Evolutionary conservation across 2,888 invertebrate genomes (phyloP).

Genomic region (Bombylius discolor): DNA sequence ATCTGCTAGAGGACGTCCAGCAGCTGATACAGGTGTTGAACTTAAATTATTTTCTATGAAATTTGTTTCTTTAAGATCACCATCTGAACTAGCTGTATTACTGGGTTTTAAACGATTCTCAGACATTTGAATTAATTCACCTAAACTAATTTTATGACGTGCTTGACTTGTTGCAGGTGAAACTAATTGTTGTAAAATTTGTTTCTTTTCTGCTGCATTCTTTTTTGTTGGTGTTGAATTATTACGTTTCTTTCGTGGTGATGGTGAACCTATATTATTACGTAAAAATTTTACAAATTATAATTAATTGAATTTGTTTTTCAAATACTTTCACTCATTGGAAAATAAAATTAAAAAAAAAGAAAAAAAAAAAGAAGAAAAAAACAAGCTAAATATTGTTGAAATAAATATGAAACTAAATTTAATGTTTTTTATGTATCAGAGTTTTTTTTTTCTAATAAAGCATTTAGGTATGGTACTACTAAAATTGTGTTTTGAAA

Average conservation of each 20-base stretch:
- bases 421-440: no score
- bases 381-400: no score
- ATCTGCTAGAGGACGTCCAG: slow-evolving; percentile 44
- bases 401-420: no score
- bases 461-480: no score
- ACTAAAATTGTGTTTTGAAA: no score
- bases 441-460: no score
- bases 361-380: no score
- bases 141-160: slow-evolving; percentile 43
- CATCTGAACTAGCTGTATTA: slow-evolving; percentile 31
- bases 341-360: no score
- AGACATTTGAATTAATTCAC: slow-evolving; percentile 61
- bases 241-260: slow-evolving; percentile 64
- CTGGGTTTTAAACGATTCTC: slow-evolving; percentile 41
- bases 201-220: slow-evolving; percentile 62
- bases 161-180: slow-evolving; percentile 51
- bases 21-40: slow-evolving; percentile 33
- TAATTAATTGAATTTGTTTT: no score
- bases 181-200: slow-evolving; percentile 64
- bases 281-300: no score
- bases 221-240: slow-evolving; percentile 68
- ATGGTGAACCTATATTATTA: slow-evolving; percentile 50
- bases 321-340: no score
- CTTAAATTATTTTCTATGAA: slow-evolving; percentile 41
- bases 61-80: slow-evolving; percentile 47